Evolutionary conservation across 2,113 vertebrate species (phyloP).

Genomic region (Jaculus jaculus): DNA sequence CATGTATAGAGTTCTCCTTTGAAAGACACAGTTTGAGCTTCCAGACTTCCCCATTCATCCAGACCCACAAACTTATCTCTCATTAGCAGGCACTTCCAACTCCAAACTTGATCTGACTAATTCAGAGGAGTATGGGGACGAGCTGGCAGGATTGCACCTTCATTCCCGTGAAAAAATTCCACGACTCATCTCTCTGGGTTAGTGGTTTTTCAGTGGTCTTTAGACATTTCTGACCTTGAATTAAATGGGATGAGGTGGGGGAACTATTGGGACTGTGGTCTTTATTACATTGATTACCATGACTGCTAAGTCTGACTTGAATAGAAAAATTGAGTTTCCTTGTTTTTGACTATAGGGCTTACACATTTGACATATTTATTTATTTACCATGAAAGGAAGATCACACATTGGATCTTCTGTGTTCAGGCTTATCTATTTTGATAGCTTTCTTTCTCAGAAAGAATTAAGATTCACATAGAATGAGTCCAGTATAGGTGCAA

Average conservation of each 20-base stretch:
- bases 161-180: conserved; percentile 21
- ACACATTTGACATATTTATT: neutral
- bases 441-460: neutral
- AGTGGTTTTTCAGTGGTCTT: neutral
- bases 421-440: neutral
- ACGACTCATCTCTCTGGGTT: conserved; percentile 33
- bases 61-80: neutral
- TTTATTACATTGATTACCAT: neutral
- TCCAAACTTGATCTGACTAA: conserved; percentile 50
- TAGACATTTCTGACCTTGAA: neutral
- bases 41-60: neutral
- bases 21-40: neutral
- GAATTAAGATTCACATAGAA: neutral
- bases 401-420: neutral
- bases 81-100: conserved; percentile 47
- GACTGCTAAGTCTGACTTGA: neutral
- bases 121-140: conserved; percentile 22
- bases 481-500: neutral
- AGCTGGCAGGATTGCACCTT: conserved; percentile 21
- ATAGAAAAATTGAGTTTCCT: neutral
- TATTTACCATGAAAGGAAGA: neutral
- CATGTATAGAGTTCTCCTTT: neutral
- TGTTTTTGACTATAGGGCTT: neutral
- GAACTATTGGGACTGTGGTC: neutral
- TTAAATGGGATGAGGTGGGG: neutral